These are phyloP conservation scores for Tupaia tana DNA, from an alignment of 2,113 vertebrate species.

Conservation along the genomic window DNA sequence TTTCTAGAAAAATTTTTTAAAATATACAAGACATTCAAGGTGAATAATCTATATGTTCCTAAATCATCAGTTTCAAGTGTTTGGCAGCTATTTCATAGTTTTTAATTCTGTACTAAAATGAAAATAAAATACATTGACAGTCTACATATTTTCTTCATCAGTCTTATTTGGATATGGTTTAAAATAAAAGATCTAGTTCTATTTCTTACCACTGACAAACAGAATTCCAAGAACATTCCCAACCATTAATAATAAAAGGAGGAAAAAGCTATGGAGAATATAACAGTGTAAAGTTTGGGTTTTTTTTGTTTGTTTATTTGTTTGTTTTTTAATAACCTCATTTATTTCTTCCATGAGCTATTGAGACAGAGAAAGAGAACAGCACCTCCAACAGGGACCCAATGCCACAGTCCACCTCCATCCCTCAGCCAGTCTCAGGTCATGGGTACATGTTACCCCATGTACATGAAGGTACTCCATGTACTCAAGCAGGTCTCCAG, in stretches of 20 bases:
- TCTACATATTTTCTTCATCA: background rate
- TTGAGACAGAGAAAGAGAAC: too few relatives aligned
- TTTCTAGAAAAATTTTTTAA: background rate
- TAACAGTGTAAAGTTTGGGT: background rate
- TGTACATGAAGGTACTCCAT: too few relatives aligned
- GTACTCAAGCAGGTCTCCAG: too few relatives aligned
- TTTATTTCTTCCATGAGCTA: too few relatives aligned
- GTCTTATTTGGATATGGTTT: slow-evolving; percentile 17
- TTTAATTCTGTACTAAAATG: slow-evolving; percentile 36
- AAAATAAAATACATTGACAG: background rate
- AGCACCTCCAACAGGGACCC: too few relatives aligned
- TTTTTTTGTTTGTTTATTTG: background rate
- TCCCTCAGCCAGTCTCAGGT: too few relatives aligned
- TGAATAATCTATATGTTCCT: background rate
- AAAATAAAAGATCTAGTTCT: slow-evolving; percentile 47
- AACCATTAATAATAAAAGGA: slow-evolving; percentile 20
- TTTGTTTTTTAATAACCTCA: too few relatives aligned
- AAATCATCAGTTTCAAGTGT: background rate
- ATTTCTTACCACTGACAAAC: slow-evolving; percentile 30
- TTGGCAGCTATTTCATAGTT: slow-evolving; percentile 39
- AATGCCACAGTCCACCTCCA: too few relatives aligned
- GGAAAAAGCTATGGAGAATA: background rate
- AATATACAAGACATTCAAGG: background rate
- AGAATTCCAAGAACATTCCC: slow-evolving; percentile 36
- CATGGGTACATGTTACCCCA: too few relatives aligned